Evolutionary conservation across 2,113 vertebrate species (phyloP).

Genomic region (Mormoops blainvillei): DNA sequence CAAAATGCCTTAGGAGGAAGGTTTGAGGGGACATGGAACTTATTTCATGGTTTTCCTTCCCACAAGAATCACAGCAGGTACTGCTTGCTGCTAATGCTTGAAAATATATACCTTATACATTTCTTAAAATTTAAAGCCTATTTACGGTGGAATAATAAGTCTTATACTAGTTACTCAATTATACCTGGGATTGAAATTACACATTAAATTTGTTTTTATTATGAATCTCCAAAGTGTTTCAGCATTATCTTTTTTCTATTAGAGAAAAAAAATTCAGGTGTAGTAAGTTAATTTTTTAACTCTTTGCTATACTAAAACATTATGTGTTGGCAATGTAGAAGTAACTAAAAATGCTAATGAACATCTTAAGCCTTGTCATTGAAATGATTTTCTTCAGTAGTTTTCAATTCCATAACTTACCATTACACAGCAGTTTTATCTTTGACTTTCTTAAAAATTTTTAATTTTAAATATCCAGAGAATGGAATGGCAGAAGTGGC

Average conservation of each 20-base stretch:
- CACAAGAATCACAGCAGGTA: not conserved
- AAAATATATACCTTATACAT: not conserved
- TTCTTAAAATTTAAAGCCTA: not conserved
- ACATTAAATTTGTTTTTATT: not conserved
- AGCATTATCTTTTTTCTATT: not conserved
- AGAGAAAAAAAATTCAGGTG: constrained; percentile 52
- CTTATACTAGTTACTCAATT: not conserved
- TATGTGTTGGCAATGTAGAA: constrained; percentile 48
- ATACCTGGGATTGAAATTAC: not conserved
- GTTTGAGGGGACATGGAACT: accelerated
- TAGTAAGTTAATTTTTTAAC: constrained; percentile 65
- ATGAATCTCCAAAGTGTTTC: not conserved
- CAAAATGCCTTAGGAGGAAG: not conserved
- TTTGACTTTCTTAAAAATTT: not conserved
- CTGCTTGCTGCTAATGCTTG: not conserved
- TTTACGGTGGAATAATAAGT: not conserved
- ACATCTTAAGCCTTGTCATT: constrained; percentile 31
- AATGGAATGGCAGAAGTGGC: not conserved
- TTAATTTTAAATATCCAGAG: not conserved
- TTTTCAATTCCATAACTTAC: constrained; percentile 35
- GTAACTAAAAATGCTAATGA: not conserved
- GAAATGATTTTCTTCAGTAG: not conserved
- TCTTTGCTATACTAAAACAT: constrained; percentile 55
- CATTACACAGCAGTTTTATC: not conserved
- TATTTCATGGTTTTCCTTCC: not conserved